Evolutionary conservation across 2,888 invertebrate genomes (phyloP), one percentile per base, ranked within the genome.

Genomic region (Rugalucina vietnamica): DNA sequence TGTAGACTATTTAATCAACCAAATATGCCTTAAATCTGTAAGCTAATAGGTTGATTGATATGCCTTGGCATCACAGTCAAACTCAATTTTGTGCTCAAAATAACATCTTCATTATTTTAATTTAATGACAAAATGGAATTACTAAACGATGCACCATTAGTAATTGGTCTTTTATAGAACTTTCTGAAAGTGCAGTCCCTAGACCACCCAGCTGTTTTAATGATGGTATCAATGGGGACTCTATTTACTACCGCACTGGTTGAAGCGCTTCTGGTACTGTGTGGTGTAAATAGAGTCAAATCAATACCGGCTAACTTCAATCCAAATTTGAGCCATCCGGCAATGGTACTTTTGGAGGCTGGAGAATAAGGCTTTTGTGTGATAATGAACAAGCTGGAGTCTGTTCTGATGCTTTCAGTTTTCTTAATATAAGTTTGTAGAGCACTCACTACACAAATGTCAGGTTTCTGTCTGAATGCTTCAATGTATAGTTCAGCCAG

Each of bases 161-260:
- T 36, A 1, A 70, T 21, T 70, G 70, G 70, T 36, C 70, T 70
- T 21, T 36, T 70, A 36, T 70, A 70, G n/a, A 70, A 70, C 21
- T 70, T 70, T 36, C 70, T 32, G 4, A 70, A 70, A 36, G 70
- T 70, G 24, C 70, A 36, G 37, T 70, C 70, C 2, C 24, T 70
- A 2, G n/a, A n/a, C 70, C 70, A 70, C 10, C 70, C 70, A 2
- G 70, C 70, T 14, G 70, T 70, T 1, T 24, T 3, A 8, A 70
- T 32, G 12, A 70, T 37, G 10, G 70, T 70, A 21, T 70, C 70
- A n/a, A 70, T 36, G 4, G 70, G 70, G 21, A 70, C 70, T 21
- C 24, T 70, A 1, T 5, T 36, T 1, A 21, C 24, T 36, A 37
- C 70, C 24, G 70, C 70, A 37, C 36, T 70, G 1, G 70, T 36